phyloP scores from a whole-genome alignment of 2,888 invertebrate species.

The Drosophila mettleri region DNA sequence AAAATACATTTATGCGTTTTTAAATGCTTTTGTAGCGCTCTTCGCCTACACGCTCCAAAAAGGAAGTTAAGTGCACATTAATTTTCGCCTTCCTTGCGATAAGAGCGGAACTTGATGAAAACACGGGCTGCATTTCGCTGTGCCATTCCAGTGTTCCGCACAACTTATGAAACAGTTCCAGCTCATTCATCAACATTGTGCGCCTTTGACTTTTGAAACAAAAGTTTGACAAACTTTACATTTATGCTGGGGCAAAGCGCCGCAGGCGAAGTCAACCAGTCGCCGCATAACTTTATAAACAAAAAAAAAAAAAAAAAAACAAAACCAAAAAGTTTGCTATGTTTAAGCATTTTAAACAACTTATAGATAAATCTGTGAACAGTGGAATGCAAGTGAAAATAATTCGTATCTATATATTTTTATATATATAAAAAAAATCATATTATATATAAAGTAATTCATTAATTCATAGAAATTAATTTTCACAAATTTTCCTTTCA shows the following conservation, averaged over 20 bases:
- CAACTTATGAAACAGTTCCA: constrained; percentile 43
- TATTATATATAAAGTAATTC: too few species aligned
- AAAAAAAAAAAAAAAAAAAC: constrained; percentile 26
- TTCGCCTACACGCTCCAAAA: constrained; percentile 5
- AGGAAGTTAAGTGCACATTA: constrained; percentile 55
- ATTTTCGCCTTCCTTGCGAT: constrained; percentile 48
- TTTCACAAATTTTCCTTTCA: not conserved
- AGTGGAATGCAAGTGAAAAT: not conserved
- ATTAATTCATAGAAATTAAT: too few species aligned
- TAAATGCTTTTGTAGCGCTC: constrained; percentile 50
- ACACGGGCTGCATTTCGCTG: constrained; percentile 6
- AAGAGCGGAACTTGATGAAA: constrained; percentile 49
- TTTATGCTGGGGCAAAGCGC: constrained; percentile 32
- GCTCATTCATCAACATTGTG: constrained; percentile 70
- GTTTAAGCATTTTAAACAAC: constrained; percentile 54
- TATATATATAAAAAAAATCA: not conserved
- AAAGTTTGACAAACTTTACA: constrained; percentile 73
- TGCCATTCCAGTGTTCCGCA: constrained; percentile 9
- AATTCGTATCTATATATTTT: not conserved
- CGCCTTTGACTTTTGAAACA: constrained; percentile 74
- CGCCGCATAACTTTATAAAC: constrained; percentile 37
- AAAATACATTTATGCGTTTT: constrained; percentile 74
- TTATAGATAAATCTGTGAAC: constrained; percentile 38
- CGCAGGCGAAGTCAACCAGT: constrained; percentile 5
- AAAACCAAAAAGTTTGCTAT: constrained; percentile 14